phyloP scores from a whole-genome alignment of 2,888 invertebrate genomes.

The Phanerotoma sp. region DNA sequence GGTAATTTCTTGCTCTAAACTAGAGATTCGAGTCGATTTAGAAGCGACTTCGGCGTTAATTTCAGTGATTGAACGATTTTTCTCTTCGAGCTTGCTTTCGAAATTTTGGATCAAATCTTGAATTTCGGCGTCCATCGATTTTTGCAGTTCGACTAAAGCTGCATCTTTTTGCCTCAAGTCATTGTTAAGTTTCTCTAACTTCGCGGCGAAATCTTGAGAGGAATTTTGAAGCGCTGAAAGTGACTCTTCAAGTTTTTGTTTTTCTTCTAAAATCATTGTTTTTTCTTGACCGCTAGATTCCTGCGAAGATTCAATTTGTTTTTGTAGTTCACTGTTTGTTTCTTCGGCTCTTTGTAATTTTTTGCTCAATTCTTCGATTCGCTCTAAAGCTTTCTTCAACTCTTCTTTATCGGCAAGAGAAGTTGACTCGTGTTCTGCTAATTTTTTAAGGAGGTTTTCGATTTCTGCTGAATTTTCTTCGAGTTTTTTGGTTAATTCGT shows the following conservation, averaged over 20 bases:
- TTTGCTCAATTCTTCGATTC: slow-evolving; percentile 38
- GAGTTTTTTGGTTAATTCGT: slow-evolving; percentile 60
- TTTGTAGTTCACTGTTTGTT: slow-evolving; percentile 60
- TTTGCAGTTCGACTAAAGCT: slow-evolving; percentile 55
- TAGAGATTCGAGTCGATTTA: slow-evolving; percentile 41
- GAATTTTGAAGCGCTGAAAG: slow-evolving; percentile 63
- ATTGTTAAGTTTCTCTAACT: slow-evolving; percentile 62
- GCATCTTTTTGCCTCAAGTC: slow-evolving; percentile 64
- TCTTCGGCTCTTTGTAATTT: slow-evolving; percentile 57
- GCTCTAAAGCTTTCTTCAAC: slow-evolving; percentile 53
- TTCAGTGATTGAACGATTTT: slow-evolving; percentile 44
- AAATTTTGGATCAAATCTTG: slow-evolving; percentile 47
- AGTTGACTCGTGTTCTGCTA: slow-evolving; percentile 58
- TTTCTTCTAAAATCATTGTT: slow-evolving; percentile 41
- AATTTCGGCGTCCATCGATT: slow-evolving; percentile 42
- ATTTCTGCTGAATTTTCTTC: slow-evolving; percentile 60
- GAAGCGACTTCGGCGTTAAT: slow-evolving; percentile 40
- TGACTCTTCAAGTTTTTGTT: slow-evolving; percentile 50
- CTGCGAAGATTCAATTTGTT: slow-evolving; percentile 56
- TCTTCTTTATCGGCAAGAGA: slow-evolving; percentile 58
- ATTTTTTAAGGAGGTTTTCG: slow-evolving; percentile 60
- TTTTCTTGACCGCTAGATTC: slow-evolving; percentile 61
- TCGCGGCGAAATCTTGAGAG: slow-evolving; percentile 63
- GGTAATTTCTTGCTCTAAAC: slow-evolving; percentile 46
- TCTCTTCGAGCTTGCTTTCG: slow-evolving; percentile 46